Evolutionary conservation across 2,888 invertebrate species (phyloP).

Genomic region (Euphydryas editha): DNA sequence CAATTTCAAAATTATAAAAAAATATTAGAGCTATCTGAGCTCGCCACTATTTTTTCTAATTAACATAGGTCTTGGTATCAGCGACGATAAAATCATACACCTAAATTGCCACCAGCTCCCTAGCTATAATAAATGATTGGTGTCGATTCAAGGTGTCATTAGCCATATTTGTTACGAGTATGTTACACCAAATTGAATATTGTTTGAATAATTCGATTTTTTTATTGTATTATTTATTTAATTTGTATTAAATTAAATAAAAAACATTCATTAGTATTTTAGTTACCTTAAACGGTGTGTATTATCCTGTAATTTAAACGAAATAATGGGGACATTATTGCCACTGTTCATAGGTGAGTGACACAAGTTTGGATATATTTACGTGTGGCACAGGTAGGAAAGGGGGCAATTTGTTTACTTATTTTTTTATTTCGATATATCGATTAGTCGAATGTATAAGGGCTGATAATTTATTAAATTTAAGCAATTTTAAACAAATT

Average conservation of each 20-base stretch:
- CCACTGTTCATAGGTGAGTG: constrained; percentile 74
- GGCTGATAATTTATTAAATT: too few relatives aligned
- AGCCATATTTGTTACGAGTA: too few relatives aligned
- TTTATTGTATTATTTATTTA: constrained; percentile 26
- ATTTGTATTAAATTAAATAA: constrained; percentile 19
- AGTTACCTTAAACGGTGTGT: constrained; percentile 8
- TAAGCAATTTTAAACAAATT: too few relatives aligned
- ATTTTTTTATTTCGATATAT: not conserved
- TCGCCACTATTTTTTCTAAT: too few relatives aligned
- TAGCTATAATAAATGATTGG: too few relatives aligned
- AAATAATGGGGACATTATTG: constrained; percentile 23
- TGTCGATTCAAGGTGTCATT: too few relatives aligned
- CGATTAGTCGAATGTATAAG: not conserved
- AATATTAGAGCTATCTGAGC: too few relatives aligned
- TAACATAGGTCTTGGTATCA: too few relatives aligned
- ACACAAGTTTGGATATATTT: constrained; percentile 77
- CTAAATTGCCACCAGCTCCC: too few relatives aligned
- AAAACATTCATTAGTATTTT: constrained; percentile 20
- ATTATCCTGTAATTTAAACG: not conserved
- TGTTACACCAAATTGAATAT: not conserved
- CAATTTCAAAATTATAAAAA: too few relatives aligned
- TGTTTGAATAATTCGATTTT: not conserved
- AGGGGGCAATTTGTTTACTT: constrained; percentile 49
- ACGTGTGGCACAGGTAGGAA: constrained; percentile 83
- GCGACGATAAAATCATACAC: too few relatives aligned